These are phyloP conservation scores for Rhabdomys dilectus DNA, from an alignment of 2,113 vertebrate species.

Conservation along the genomic window DNA sequence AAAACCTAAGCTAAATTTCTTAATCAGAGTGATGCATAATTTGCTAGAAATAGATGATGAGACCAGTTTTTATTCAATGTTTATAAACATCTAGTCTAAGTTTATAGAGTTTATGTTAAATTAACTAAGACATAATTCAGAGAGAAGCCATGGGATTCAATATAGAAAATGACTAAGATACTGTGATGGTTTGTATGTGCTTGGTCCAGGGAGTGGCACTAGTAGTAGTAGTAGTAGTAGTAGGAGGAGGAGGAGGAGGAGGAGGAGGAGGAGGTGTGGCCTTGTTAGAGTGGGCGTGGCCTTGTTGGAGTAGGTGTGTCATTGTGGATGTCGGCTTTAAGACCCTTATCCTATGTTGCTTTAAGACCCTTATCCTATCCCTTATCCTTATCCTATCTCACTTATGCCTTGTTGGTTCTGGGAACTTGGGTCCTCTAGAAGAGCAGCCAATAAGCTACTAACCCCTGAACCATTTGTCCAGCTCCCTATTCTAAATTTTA, in stretches of 20 bases:
- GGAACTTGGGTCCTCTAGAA: not conserved
- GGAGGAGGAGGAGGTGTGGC: too few relatives aligned
- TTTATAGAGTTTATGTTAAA: not conserved
- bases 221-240: too few relatives aligned
- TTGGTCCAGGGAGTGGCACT: too few relatives aligned
- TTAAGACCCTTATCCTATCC: too few relatives aligned
- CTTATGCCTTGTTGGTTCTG: not conserved
- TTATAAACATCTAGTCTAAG: not conserved
- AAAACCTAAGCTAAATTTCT: not conserved
- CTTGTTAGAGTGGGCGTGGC: too few relatives aligned
- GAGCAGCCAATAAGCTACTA: not conserved
- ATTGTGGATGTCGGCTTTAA: too few relatives aligned
- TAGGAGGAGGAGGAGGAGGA: too few relatives aligned
- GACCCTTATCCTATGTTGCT: too few relatives aligned
- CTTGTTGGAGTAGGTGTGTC: too few relatives aligned
- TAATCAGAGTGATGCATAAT: not conserved
- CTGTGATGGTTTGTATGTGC: too few relatives aligned
- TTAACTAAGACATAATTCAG: not conserved
- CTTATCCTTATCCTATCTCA: too few relatives aligned
- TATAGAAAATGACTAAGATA: not conserved
- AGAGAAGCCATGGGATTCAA: not conserved
- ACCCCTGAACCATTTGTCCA: not conserved
- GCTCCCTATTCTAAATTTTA: not conserved
- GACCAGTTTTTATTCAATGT: not conserved
- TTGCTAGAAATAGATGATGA: not conserved